Conservation (phyloP, 2,113 vertebrate species). For the Hemiprocne comata region DNA sequence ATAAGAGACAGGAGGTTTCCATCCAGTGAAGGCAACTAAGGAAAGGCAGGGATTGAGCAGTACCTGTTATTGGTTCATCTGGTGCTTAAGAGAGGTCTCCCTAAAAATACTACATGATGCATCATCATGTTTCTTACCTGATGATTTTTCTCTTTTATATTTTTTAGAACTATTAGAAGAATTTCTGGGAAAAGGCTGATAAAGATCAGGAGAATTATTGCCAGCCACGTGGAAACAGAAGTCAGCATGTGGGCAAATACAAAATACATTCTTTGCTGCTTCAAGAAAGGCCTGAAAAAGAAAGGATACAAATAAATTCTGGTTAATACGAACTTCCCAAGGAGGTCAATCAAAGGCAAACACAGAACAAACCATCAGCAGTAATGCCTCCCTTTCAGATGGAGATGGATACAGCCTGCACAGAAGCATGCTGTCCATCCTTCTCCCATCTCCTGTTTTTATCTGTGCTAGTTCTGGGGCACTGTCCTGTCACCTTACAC, state of each 20-base stretch:
- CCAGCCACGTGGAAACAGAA: constrained; percentile 91
- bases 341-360: not conserved
- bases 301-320: constrained; percentile 27
- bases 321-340: not conserved
- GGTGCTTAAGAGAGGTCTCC: constrained; percentile 22
- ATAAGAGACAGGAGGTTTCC: not conserved
- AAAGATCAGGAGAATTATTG: constrained; percentile 93
- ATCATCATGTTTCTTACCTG: constrained; percentile 77
- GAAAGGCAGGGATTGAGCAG: constrained; percentile 14
- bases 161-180: constrained; percentile 82
- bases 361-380: not conserved
- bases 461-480: not conserved
- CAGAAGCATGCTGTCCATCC: not conserved
- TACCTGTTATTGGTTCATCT: constrained; percentile 8
- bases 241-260: constrained; percentile 96
- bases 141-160: constrained; percentile 71
- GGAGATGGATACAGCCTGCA: not conserved
- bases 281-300: constrained; percentile 91
- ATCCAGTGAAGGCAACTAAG: not conserved
- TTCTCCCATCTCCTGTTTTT: not conserved
- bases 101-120: not conserved
- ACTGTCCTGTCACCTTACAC: not conserved
- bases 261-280: constrained; percentile 95
- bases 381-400: not conserved
- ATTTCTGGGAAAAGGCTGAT: constrained; percentile 95